A percentile compares a stretch with the other conserved stretches of the same genome.
Conservation (phyloP, 92 coral and sea anemone genomes). For the Siderastrea radians region DNA sequence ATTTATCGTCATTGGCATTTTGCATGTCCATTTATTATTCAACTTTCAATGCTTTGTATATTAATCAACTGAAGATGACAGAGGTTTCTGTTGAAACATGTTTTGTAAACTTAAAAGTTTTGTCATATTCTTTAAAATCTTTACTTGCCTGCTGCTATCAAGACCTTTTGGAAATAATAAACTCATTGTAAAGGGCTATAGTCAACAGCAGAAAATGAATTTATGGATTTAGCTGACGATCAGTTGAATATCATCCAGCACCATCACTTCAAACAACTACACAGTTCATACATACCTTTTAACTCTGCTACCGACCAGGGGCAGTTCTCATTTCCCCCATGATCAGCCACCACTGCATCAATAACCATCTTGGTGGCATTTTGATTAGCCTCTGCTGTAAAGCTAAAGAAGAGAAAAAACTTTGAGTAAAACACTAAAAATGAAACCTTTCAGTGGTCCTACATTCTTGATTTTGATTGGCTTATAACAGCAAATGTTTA, state of each 20-base stretch:
- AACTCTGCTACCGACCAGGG: constrained; percentile 36
- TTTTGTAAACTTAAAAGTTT: too few species aligned
- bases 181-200: too few species aligned
- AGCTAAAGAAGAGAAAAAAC: background rate
- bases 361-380: constrained; percentile 16
- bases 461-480: background rate
- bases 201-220: too few species aligned
- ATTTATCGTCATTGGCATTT: too few species aligned
- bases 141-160: too few species aligned
- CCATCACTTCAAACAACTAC: background rate
- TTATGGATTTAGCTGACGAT: background rate
- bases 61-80: too few species aligned
- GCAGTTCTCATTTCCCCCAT: constrained; percentile 19
- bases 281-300: background rate
- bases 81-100: too few species aligned
- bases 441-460: background rate
- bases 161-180: too few species aligned
- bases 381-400: constrained; percentile 4
- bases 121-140: too few species aligned
- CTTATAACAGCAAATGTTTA: background rate
- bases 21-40: too few species aligned
- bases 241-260: background rate
- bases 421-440: background rate
- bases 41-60: too few species aligned
- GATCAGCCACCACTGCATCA: constrained; percentile 41